Conservation (phyloP, 2,113 vertebrate genomes). For the Puntigrus tetrazona region DNA sequence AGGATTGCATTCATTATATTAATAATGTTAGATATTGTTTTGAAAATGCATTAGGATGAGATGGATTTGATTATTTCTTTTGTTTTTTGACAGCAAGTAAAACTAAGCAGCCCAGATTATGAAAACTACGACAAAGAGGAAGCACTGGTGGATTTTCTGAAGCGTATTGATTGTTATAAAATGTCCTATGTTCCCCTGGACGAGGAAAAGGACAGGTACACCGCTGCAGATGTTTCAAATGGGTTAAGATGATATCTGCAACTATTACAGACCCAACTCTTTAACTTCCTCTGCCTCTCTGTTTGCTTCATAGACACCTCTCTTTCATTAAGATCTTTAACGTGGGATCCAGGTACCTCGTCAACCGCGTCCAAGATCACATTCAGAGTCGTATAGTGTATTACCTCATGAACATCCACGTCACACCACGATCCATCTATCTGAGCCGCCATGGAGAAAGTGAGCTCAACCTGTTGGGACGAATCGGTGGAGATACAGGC, state of each 20-base stretch:
- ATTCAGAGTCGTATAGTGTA: slow-evolving; percentile 89
- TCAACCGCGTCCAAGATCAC: slow-evolving; percentile 87
- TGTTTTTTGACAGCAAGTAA: slow-evolving; percentile 80
- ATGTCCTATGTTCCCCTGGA: slow-evolving; percentile 81
- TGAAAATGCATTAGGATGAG: not conserved
- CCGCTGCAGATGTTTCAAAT: not conserved
- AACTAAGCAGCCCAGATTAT: slow-evolving; percentile 88
- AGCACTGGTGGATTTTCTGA: slow-evolving; percentile 82
- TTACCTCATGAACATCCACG: slow-evolving; percentile 93
- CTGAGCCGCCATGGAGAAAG: slow-evolving; percentile 89
- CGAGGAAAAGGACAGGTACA: slow-evolving; percentile 84
- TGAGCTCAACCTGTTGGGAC: slow-evolving; percentile 82
- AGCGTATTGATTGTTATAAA: slow-evolving; percentile 85
- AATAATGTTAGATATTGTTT: not conserved
- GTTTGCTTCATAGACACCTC: slow-evolving; percentile 69
- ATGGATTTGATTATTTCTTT: not conserved
- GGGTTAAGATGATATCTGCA: not conserved
- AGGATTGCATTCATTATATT: slow-evolving; percentile 45
- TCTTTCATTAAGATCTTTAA: slow-evolving; percentile 94
- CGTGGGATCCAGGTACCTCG: slow-evolving; percentile 84
- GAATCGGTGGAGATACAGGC: slow-evolving; percentile 82
- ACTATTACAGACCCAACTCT: not conserved
- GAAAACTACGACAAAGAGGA: slow-evolving; percentile 79
- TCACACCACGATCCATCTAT: slow-evolving; percentile 86
- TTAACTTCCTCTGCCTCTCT: not conserved